Evolutionary conservation across 2,888 invertebrate species (phyloP), one percentile per base, ranked within the genome.

Genomic region (Empis livida): DNA sequence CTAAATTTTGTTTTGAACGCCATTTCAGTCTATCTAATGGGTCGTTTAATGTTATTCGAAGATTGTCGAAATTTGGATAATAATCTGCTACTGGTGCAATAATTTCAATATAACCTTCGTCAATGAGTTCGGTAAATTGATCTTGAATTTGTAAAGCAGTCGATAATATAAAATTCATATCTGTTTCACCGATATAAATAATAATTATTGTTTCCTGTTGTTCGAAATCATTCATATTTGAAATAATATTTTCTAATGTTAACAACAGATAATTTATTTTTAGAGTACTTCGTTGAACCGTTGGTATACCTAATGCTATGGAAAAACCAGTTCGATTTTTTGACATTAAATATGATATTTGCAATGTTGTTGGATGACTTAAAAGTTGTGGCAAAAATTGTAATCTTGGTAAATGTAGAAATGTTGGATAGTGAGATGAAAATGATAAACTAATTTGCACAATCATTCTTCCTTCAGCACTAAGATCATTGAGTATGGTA

Each of bases 1-100:
- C 92, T 45, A 92, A 71, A 63, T 92, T 92, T 64, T 93, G 92
- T 61, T 93, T 93, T 1, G 90, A 86, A 44, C 92, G 73, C 92
- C 92, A 93, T 43, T 77, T 74, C 1, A 83, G 81, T 1, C 90
- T 73, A 57, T 88, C 85, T 45, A 74, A 73, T 2, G 86, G 77
- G 65, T 92, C 91, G 0, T 89, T 90, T 13, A 92, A 71, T 0
- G 85, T 87, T 20, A 78, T 72, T 6, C 79, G 75, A n/a, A 92
- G 66, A 45, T 75, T 74, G 40, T 82, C 74, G 50, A 90, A 75
- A 61, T 90, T 78, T 0, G 92, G 92, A 61, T 93, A 93, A 64
- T 84, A 93, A 0, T 80, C 73, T 1, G 78, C 64, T 1, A 85
- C 77, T 0, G 92, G 92, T 2, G 89, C 76, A 39, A 93, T 74